Evolutionary conservation across 2,797 vertebrate genomes (phyloP).

Genomic region (Platalea minor): DNA sequence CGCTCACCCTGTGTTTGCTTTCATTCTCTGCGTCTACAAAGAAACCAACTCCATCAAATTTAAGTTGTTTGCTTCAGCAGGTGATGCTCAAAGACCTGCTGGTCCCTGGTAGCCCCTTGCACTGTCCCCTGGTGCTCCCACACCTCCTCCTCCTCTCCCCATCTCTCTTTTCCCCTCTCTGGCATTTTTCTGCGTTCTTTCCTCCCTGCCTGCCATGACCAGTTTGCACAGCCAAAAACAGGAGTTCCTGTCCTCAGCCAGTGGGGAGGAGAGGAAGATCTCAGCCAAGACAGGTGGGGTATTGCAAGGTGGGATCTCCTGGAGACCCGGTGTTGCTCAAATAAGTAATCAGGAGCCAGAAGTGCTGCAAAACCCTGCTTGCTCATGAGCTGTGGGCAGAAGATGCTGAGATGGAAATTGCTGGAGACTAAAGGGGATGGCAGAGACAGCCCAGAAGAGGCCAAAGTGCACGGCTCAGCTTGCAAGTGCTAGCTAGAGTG

Average conservation of each 20-base stretch:
- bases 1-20: neutral
- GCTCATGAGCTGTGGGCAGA: accelerated
- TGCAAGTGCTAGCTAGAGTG: neutral
- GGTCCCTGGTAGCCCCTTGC: neutral
- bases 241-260: neutral
- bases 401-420: neutral
- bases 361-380: neutral
- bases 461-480: neutral
- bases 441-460: neutral
- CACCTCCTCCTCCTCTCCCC: no score
- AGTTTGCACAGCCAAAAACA: neutral
- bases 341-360: neutral
- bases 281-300: neutral
- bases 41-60: neutral
- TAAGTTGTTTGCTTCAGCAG: neutral
- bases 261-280: neutral
- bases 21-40: neutral
- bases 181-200: neutral
- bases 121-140: neutral
- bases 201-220: neutral
- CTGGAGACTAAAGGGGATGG: neutral
- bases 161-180: neutral
- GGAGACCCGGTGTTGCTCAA: accelerated
- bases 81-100: neutral
- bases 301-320: neutral